phyloP scores from a whole-genome alignment of 2,888 invertebrate species.

The Gibbula magus region DNA sequence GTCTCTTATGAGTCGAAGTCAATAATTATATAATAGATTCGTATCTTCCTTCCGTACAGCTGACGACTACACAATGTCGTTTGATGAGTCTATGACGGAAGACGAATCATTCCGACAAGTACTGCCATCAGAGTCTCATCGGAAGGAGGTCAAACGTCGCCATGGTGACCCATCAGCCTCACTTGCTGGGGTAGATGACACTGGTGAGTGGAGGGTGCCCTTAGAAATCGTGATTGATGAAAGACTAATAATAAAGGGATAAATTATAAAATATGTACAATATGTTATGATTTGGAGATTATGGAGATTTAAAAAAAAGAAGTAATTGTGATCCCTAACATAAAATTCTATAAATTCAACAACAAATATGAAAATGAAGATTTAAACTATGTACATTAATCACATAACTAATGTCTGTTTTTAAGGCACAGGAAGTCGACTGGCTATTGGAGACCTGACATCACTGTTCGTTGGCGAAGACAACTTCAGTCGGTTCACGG shows the following conservation, averaged over 20 bases:
- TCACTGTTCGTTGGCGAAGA: slow-evolving; percentile 64
- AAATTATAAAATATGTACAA: no score
- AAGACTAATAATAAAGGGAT: no score
- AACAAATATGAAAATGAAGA: no score
- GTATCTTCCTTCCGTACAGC: slow-evolving; percentile 21
- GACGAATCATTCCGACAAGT: slow-evolving; percentile 71
- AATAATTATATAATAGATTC: no score
- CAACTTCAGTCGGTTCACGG: slow-evolving; percentile 74
- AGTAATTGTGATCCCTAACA: no score
- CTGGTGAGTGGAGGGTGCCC: not conserved
- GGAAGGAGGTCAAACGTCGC: slow-evolving; percentile 60
- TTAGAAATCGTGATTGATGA: no score
- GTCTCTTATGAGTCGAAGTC: no score
- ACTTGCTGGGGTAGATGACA: not conserved
- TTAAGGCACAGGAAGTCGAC: slow-evolving; percentile 12
- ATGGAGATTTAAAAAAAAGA: no score
- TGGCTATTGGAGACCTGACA: slow-evolving; percentile 43
- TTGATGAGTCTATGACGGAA: slow-evolving; percentile 71
- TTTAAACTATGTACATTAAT: no score
- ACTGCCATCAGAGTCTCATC: slow-evolving; percentile 71
- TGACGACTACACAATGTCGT: slow-evolving; percentile 59
- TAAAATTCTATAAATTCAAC: no score
- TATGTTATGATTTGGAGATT: no score
- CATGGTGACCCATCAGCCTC: not conserved
- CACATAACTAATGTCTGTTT: no score